Evolutionary conservation across 2,888 invertebrate species (phyloP), one percentile per base, ranked within the genome.

Genomic region (Heliconius ismenius): DNA sequence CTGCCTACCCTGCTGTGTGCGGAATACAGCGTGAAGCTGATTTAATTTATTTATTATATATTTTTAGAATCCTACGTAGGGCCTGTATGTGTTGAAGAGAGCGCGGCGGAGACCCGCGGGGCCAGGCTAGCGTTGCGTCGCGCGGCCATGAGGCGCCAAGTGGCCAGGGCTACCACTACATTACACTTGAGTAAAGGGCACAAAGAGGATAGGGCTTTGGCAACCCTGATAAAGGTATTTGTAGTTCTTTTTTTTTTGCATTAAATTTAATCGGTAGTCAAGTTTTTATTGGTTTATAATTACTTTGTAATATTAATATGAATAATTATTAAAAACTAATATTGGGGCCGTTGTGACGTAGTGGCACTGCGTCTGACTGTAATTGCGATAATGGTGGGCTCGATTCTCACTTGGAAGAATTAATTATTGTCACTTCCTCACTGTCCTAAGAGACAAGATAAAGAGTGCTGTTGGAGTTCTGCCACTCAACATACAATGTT

Each of bases 61-160:
- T 39, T 78, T 78, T 43, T 73, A 91, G 92, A 91, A 81, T 85
- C 87, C n/a, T 89, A 89, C 11, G 83, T 84, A 2, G 91, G 92
- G 0, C 85, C 90, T 11, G 88, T 90, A 2, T 91, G 92, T 74
- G 91, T 92, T 2, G 93, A 94, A 76, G 93, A 93, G 75, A 88
- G 84, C 1, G 90, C 91, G 1, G 90, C 90, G 36, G 93, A 93
- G 78, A 88, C 90, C 0, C 87, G 94, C 0, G 91, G 91, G 0
- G 90, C 91, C 2, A 83, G 94, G 1, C 82, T 94, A 9, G 92
- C 91, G 26, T 80, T 92, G 21, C 90, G 94, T 0, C 86, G 92
- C 13, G 93, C 92, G 0, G 92, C 94, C 13, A 81, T 94, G 73
- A 85, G 94, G 15, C 83, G 93, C n/a, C 92, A 92, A 60, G 90